Base-by-base conservation (phyloP, 1,140 invertebrate genomes). In the Chlorops oryzae region DNA sequence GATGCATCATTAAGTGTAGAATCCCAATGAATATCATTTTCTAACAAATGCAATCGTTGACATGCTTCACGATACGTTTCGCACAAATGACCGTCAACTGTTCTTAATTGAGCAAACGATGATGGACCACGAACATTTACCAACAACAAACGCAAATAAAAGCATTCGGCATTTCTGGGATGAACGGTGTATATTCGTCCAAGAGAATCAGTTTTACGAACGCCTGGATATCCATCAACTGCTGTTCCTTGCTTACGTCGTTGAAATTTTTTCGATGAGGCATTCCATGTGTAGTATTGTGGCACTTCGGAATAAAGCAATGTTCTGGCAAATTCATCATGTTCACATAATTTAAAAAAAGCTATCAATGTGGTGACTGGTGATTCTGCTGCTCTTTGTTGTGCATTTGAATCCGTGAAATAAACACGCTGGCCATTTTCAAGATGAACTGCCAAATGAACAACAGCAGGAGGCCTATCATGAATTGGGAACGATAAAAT, bases 81-180 rank as follows among this genome's bases (percentile, higher is more conserved):
- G 58, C 58, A 70, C 44, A 71, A 23, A 20, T 51, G 5, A 52
- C 68, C 69, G 58, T 75, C 51, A 34, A 75, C 63, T 43, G 61
- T 76, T 62, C 56, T 53, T 22, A 76, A 52, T 38, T 53, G 17
- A 59, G 62, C 37, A 56, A 75, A 75, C 35, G 62, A 73, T 39
- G 52, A 73, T 48, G 73, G 63, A 22, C 74, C 72, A 51, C 46
- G 50, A 24, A 77, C 59, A 43, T 70, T 60, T 45, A 61, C 45
- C 43, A 75, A 56, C 37, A 77, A 57, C 44, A 77, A 45, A 23
- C 69, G 58, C 35, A 77, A 58, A 57, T 66, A 66, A 52, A 61
- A 75, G 41, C 70, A 74, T 61, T 73, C 71, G 28, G 18, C 35
- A 25, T 65, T 55, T 5, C 63, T 74, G 25, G 69, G 64, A 52